Base-by-base conservation (phyloP, 2,797 vertebrate species). In the Cetoscarus ocellatus region DNA sequence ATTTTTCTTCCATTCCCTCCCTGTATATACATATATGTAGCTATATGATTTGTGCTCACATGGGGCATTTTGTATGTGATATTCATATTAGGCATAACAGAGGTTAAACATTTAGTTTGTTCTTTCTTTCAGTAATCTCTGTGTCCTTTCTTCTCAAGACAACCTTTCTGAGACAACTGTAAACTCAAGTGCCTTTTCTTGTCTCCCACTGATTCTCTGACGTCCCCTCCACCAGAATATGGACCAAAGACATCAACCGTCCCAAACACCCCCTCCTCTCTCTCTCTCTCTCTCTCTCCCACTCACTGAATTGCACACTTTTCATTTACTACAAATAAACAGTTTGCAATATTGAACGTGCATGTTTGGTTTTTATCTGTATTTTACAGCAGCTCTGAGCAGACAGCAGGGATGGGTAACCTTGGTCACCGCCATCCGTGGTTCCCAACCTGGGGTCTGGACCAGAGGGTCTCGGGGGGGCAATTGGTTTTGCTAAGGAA, bases 161-260 rank as follows among this genome's bases (percentile, higher is more conserved):
- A 53, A 71, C 54, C 27, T 81, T 76, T 93, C 90, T 92, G 93
- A 95, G 91, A 95, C 94, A 88, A 92, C 92, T 93, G 93, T 94
- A 93, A 94, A 94, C 93, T 94, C 86, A 95, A 94, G 94, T 95
- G 93, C 94, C 94, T 94, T 94, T 89, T 93, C 92, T 94, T 78
- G 75, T 91, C 84, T 84, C 85, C 88, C 80, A 68, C 71, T 39
- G 59, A 78, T 64, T 75, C 70, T 74, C 84, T 55, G 58, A 86
- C 73, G 35, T 61, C 77, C 78, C 73, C 61, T 75, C 80, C 85
- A 85, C 84, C 86, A 76, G 82, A 90, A 60, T 92, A 89, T 88
- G 94, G 94, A 95, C 95, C 94, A 95, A 95, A 95, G 94, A 95
- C 90, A 84, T 92, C 76, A 48, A 78, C 82, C 72, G 66, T 83